Conservation (phyloP, 2,888 invertebrate species). For the Dromius quadrimaculatus region DNA sequence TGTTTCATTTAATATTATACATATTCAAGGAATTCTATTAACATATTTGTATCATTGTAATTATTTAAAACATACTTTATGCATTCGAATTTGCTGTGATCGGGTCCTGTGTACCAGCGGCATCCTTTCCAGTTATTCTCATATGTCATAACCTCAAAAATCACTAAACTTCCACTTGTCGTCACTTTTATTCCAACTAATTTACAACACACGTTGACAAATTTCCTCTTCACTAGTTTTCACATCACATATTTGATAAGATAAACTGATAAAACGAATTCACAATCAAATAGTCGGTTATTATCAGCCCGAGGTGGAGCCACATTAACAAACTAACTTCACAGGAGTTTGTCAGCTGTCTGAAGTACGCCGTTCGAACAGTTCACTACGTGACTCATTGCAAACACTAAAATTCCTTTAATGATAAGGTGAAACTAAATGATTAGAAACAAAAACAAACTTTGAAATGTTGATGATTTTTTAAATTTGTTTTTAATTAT, state of each 20-base stretch:
- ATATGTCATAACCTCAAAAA: slow-evolving; percentile 14
- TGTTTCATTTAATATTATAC: too few species aligned
- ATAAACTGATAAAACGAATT: slow-evolving; percentile 11
- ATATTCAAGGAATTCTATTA: too few species aligned
- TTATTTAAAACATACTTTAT: slow-evolving; percentile 32
- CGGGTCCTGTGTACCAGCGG: slow-evolving; percentile 13
- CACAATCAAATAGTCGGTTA: neutral
- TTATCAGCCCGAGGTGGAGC: neutral
- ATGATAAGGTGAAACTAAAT: slow-evolving; percentile 7
- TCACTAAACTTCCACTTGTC: neutral
- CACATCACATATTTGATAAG: neutral
- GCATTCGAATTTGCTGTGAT: slow-evolving; percentile 12
- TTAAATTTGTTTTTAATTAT: too few species aligned
- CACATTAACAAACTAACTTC: neutral
- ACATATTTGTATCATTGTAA: too few species aligned
- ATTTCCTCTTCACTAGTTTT: neutral
- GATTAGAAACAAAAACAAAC: slow-evolving; percentile 3
- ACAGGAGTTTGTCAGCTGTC: neutral
- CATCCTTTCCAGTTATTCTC: slow-evolving; percentile 7
- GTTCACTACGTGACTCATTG: slow-evolving; percentile 42
- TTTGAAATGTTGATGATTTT: neutral
- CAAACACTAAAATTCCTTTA: slow-evolving; percentile 43
- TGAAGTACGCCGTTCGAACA: slow-evolving; percentile 7
- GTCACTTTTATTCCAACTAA: neutral
- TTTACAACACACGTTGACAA: neutral